Evolutionary conservation across 2,113 vertebrate genomes (phyloP), one percentile per base, ranked within the genome.

Genomic region (Osmerus eperlanus): DNA sequence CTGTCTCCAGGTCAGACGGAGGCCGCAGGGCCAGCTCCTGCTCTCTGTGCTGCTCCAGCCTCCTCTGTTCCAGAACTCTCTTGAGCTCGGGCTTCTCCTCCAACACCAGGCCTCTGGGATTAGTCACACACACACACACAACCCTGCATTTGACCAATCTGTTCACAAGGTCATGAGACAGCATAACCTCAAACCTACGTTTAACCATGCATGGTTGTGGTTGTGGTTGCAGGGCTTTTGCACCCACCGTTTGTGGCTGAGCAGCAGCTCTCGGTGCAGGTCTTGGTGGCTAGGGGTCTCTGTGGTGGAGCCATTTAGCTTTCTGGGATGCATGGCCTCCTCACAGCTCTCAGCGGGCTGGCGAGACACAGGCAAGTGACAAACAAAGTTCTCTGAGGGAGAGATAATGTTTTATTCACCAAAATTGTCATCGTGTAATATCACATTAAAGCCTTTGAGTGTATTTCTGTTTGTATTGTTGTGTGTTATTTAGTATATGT

Each of bases 191-290:
- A 54, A 67, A 67, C 21, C 21, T 62, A 21, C 21, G 23, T 47
- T 47, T 47, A 47, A 12, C 41, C 41, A 47, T 47, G 41, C 6
- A 7, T 47, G 41, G 41, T 12, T 47, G 41, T 47, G 41, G 41
- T 47, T 47, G 41, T 11, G 41, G 41, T 47, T 47, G 8, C 41
- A 12, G 41, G 41, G 41, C 18, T 21, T 51, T 14, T 51, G 15
- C 12, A 65, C 64, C 64, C 32, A 93, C 93, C 90, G 90, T 81
- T 91, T 95, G 68, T 93, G 91, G 74, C 85, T 91, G 65, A 94
- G 90, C 63, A 93, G 74, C 71, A 95, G 90, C 79, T 95, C 93
- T 6, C 85, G 77, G 74, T 94, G 93, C 70, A 94, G 85, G 68
- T 92, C 88, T 68, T 82, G 81, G 70, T 91, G 89, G 67, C 80